A percentile compares a stretch with the other conserved stretches of the same genome.
Evolutionary conservation across 2,797 vertebrate genomes (phyloP).

Genomic region (Cyprinella venusta): DNA sequence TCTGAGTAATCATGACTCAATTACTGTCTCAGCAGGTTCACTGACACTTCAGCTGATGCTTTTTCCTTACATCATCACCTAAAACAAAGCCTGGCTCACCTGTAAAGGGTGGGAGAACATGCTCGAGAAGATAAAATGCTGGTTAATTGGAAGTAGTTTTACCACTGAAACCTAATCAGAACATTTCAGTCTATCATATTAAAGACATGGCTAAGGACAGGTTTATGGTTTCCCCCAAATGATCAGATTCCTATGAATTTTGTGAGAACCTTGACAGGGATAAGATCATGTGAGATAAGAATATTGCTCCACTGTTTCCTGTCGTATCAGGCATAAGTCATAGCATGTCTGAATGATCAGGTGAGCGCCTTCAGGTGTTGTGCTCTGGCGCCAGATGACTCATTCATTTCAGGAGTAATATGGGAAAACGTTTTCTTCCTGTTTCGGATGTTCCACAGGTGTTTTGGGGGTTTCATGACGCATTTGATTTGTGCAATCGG

Average conservation of each 20-base stretch:
- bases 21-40: slow-evolving; percentile 37
- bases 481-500: not conserved
- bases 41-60: not conserved
- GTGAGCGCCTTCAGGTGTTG: slow-evolving; percentile 42
- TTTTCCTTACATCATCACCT: not conserved
- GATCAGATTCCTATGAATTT: not conserved
- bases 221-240: not conserved
- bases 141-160: not conserved
- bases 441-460: not conserved
- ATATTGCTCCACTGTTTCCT: slow-evolving; percentile 3
- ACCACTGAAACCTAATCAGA: not conserved
- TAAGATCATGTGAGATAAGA: slow-evolving; percentile 13
- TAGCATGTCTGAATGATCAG: slow-evolving; percentile 31
- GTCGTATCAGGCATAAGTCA: slow-evolving; percentile 20
- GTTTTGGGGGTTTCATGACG: not conserved
- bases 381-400: slow-evolving; percentile 21
- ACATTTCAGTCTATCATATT: not conserved
- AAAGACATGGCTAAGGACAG: slow-evolving; percentile 6
- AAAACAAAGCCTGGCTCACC: not conserved
- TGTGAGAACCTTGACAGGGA: not conserved
- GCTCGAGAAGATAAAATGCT: not conserved
- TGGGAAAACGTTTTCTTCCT: not conserved
- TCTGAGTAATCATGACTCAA: slow-evolving; percentile 39
- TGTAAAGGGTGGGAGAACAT: not conserved
- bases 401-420: not conserved